phyloP scores from a whole-genome alignment of 2,113 vertebrate genomes.

The Grallaria varia region DNA sequence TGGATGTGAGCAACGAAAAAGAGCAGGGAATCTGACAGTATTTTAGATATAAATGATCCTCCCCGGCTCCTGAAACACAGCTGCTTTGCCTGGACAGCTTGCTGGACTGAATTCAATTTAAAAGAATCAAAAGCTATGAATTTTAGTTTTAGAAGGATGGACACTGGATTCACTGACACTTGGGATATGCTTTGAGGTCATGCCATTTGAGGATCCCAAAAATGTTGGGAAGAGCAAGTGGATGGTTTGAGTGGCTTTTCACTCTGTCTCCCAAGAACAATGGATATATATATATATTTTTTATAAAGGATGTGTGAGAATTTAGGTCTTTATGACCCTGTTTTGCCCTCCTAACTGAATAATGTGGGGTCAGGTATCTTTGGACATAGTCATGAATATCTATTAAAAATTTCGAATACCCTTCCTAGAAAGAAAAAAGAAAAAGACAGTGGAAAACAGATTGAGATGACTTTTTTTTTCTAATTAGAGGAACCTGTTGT shows the following conservation, averaged over 20 bases:
- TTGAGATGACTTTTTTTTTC: neutral
- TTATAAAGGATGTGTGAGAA: neutral
- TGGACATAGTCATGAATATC: neutral
- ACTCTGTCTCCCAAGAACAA: neutral
- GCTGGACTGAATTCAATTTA: neutral
- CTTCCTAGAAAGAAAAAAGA: neutral
- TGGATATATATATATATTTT: neutral
- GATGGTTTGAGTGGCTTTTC: neutral
- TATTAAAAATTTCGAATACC: neutral
- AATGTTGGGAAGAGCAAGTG: neutral
- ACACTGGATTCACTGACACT: neutral
- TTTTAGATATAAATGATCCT: neutral
- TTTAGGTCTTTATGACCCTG: neutral
- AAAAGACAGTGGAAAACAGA: neutral
- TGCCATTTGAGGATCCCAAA: neutral
- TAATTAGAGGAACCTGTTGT: slow-evolving; percentile 11
- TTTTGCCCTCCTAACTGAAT: neutral
- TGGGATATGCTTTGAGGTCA: neutral
- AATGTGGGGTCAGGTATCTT: neutral
- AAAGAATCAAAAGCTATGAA: neutral
- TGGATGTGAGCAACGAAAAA: neutral
- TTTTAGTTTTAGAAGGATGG: neutral
- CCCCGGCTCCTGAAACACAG: neutral
- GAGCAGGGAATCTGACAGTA: neutral
- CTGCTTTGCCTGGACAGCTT: neutral